Evolutionary conservation across 2,888 invertebrate species (phyloP).

Genomic region (Pseudanteris insignis): DNA sequence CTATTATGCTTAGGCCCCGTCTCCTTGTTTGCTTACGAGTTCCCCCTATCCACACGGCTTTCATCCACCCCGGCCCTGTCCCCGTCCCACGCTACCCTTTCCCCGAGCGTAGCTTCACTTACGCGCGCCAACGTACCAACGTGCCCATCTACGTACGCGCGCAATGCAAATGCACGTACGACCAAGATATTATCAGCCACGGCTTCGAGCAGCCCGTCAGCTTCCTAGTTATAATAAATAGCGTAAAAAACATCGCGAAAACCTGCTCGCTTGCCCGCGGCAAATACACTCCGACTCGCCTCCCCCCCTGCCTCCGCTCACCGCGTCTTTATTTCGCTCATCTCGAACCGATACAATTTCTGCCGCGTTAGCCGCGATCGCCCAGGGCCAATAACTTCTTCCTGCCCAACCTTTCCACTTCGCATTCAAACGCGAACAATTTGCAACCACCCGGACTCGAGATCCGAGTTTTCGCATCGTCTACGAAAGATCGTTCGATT

Average conservation of each 20-base stretch:
- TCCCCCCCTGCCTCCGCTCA: conserved; percentile 31
- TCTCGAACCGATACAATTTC: conserved; percentile 32
- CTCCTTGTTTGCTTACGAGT: conserved; percentile 52
- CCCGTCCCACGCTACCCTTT: conserved; percentile 12
- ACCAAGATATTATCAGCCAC: conserved; percentile 42
- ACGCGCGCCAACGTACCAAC: conserved; percentile 26
- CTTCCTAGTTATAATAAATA: conserved; percentile 60
- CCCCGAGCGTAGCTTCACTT: conserved; percentile 13
- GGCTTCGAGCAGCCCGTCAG: conserved; percentile 49
- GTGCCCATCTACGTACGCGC: no score
- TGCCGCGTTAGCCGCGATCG: conserved; percentile 30
- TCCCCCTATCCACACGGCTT: conserved; percentile 58
- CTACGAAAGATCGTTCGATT: neutral
- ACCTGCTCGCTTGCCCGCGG: conserved; percentile 65
- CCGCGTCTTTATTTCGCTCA: conserved; percentile 29
- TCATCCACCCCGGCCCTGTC: conserved; percentile 35
- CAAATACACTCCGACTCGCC: conserved; percentile 50
- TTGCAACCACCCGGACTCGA: conserved; percentile 25
- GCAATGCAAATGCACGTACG: conserved; percentile 34
- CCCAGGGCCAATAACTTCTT: conserved; percentile 48
- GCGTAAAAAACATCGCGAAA: conserved; percentile 58
- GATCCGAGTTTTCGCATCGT: conserved; percentile 14
- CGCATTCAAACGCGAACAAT: conserved; percentile 10
- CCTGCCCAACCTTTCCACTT: conserved; percentile 40
- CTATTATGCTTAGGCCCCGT: conserved; percentile 35